Base-by-base conservation (phyloP, 2,888 invertebrate species). In the Drosophila demipolita region DNA sequence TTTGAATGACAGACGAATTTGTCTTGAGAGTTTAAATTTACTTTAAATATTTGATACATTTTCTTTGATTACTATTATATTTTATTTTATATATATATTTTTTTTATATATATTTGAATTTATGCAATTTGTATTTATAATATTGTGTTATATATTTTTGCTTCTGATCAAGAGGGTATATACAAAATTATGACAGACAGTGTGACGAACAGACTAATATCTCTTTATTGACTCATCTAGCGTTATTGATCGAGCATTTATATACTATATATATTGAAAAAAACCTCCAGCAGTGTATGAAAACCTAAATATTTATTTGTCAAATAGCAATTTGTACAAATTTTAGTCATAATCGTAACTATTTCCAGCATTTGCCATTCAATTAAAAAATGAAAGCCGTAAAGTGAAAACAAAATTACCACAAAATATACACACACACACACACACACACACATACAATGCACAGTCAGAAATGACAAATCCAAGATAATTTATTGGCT, bases 401-500 rank as follows among this genome's bases (percentile, higher is more conserved):
- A 68, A 77, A 87, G 75, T 73, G 67, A 73, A 68, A 78, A 59
- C 54, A 66, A 60, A 78, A 75, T 80, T 72, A 72, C 50, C 66
- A 55, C 49, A 70, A 42, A 36, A 65, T 23, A 71, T 50, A 61
- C 32, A 71, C 48, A 54, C 54, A 66, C 53, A 63, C 20, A 71
- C 26, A 36, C 35, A 45, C 63, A 77, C 53, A 57, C 11, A 45
- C 29, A 42, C 7, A 20, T 50, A 59, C 66, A 45, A 29, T 29
- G 29, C 29, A 59, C 62, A 60, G 71, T 63, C 68, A 62, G 60
- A 77, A 73, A 75, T 80, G 76, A 68, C 80, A 85, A 70, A 78
- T 75, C 78, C 81, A 85, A 89, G 79, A 82, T 91, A 91, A 91
- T 86, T 90, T 90, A 91, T 90, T 91, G 91, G 86, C 84, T 91